Evolutionary conservation across 2,113 vertebrate species (phyloP), one percentile per base, ranked within the genome.

Genomic region (Rhipidura dahli): DNA sequence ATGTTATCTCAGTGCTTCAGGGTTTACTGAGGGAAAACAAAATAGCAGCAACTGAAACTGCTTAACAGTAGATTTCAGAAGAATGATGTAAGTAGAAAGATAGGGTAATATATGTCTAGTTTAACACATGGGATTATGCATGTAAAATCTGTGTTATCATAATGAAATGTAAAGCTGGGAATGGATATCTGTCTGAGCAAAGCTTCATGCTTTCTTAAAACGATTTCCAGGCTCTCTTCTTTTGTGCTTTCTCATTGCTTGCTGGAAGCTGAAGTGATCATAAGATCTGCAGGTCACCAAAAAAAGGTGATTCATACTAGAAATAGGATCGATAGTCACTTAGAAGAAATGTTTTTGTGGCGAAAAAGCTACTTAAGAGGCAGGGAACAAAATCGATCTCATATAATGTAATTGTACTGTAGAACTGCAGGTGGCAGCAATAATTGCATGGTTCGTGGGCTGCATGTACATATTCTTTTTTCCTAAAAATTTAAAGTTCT

Each of bases 341-440:
- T 40, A 39, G 37, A 63, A 87, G 28, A 18, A 73, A 4, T 88
- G 35, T 54, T 80, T 88, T 63, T 66, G 51, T 5, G 0, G 33
- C 66, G 35, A 61, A 70, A 60, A 83, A 44, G 12, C 20, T 45
- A 19, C 28, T 39, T 30, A 8, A n/a, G 56, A 80, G n/a, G 28
- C 61, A 60, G 35, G 60, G 82, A 76, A 31, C 13, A 56, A n/a
- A 69, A 71, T 72, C 1, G 1, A 22, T 56, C n/a, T 83, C 40
- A 11, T 40, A 24, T 80, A 69, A 28, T 87, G 91, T 60, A 66
- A 40, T 68, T 42, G 54, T 85, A 42, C 27, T 44, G 72, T 30
- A 47, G 71, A 94, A 77, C 96, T 88, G 79, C 63, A 96, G 94
- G 47, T 94, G 93, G 94, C 95, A 96, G 85, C 85, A 95, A 26